A percentile compares a stretch with the other conserved stretches of the same genome.
Conservation (phyloP, 2,797 vertebrate species). For the Acrossocheilus wenchowensis region DNA sequence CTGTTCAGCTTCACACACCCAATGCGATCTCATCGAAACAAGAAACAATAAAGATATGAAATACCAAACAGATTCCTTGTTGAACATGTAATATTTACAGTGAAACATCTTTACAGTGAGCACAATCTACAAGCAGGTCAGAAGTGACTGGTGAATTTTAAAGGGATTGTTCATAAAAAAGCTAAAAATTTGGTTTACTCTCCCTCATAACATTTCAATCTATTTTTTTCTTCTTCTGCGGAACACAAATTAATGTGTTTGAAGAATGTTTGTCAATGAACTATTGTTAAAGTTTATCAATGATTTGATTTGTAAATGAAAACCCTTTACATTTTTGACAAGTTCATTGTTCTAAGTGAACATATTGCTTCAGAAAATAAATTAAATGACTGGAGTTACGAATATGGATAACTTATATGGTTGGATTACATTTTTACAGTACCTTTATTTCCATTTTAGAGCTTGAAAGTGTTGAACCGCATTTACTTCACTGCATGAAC, state of each 20-base stretch:
- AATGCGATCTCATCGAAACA: neutral
- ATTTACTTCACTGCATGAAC: neutral
- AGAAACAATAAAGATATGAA: slow-evolving; percentile 19
- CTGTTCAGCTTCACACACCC: slow-evolving; percentile 25
- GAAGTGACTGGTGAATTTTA: neutral
- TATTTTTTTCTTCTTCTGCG: neutral
- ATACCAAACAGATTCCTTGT: slow-evolving; percentile 24
- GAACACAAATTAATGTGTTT: neutral
- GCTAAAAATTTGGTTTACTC: neutral
- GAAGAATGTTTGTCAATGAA: neutral
- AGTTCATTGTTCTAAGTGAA: neutral
- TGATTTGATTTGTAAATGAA: neutral
- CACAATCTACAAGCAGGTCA: slow-evolving; percentile 22
- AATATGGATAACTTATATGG: neutral
- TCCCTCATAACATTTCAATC: no score
- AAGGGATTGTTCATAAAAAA: neutral
- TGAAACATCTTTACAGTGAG: slow-evolving; percentile 24
- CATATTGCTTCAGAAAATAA: neutral
- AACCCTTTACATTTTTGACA: neutral
- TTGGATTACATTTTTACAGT: no score
- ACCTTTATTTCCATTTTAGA: neutral
- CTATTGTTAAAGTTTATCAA: neutral
- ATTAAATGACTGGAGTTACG: neutral
- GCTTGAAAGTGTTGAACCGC: neutral
- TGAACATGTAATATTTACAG: slow-evolving; percentile 58